phyloP scores from a whole-genome alignment of 1,140 invertebrate genomes.

The Mya arenaria region DNA sequence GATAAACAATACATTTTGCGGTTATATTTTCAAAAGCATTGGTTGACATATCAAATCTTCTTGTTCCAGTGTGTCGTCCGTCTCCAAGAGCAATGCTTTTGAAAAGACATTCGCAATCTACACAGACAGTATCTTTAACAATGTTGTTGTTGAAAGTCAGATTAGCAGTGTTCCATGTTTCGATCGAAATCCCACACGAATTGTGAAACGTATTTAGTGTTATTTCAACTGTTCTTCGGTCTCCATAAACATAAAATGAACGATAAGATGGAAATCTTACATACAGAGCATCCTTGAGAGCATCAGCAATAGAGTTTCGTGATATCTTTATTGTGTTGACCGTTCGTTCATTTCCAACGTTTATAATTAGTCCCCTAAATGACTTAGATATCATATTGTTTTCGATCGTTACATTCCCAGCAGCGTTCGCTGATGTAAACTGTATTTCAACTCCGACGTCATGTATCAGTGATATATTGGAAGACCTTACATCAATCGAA shows the following conservation, averaged over 20 bases:
- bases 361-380: background rate
- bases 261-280: background rate
- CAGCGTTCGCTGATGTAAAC: background rate
- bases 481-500: background rate
- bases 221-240: background rate
- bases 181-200: background rate
- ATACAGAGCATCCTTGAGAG: background rate
- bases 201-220: slow-evolving; percentile 10
- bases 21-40: slow-evolving; percentile 23
- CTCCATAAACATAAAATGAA: background rate
- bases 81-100: background rate
- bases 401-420: background rate
- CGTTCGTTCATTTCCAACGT: background rate
- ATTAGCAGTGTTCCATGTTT: background rate
- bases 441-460: background rate
- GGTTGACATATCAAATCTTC: slow-evolving; percentile 7
- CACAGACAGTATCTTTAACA: background rate
- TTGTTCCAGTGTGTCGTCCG: background rate
- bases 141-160: slow-evolving; percentile 3
- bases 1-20: background rate
- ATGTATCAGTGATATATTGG: background rate
- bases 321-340: background rate
- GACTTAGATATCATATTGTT: background rate
- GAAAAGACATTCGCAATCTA: background rate
- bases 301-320: background rate